Conservation (phyloP, 2,113 vertebrate species). For the Lasiurus cinereus region DNA sequence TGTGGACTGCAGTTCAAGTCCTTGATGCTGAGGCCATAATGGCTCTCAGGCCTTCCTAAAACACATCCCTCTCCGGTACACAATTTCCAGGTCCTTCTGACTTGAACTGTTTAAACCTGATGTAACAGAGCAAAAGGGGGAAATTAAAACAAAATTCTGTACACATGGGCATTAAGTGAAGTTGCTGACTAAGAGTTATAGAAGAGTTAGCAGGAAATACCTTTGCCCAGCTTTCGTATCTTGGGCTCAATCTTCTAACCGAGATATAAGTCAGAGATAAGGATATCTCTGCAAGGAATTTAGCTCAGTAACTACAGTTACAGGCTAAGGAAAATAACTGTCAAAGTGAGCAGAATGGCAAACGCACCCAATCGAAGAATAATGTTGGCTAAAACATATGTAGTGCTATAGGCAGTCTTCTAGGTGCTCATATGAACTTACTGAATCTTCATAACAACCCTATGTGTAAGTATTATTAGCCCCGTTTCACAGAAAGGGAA, state of each 20-base stretch:
- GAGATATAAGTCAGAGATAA: conserved; percentile 19
- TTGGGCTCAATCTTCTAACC: neutral
- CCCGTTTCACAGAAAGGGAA: neutral
- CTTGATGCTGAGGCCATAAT: neutral
- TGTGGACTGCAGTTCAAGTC: neutral
- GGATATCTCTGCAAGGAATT: neutral
- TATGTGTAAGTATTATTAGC: neutral
- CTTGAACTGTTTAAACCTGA: conserved; percentile 16
- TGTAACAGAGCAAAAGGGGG: neutral
- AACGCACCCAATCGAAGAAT: conserved; percentile 12
- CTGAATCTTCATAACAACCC: neutral
- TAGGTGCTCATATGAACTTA: neutral
- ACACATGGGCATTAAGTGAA: neutral
- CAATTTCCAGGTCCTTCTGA: conserved; percentile 5
- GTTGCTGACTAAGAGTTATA: neutral
- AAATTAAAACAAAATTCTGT: neutral
- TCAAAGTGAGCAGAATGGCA: neutral
- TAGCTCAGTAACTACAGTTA: conserved; percentile 36
- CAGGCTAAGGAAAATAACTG: neutral
- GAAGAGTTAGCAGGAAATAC: conserved; percentile 35
- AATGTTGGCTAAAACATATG: neutral
- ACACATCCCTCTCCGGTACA: conserved; percentile 29
- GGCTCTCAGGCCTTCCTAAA: neutral
- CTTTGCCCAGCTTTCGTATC: conserved; percentile 20
- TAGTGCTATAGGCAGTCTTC: neutral